Conservation (phyloP, 2,888 invertebrate genomes). For the Sinohyriopsis cumingii region DNA sequence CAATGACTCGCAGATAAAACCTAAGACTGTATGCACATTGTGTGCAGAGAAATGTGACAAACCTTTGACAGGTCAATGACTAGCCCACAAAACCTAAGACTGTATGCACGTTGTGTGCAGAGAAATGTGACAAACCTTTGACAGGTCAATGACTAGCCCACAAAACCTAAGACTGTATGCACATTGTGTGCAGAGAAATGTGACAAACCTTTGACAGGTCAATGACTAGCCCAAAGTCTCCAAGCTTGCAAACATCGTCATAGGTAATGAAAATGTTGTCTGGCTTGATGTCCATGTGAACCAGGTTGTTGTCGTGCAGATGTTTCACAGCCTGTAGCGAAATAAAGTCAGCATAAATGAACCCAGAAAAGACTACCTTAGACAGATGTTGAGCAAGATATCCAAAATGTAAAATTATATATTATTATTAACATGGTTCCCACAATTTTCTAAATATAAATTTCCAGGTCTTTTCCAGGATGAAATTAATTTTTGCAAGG, state of each 20-base stretch:
- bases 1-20: too few species aligned
- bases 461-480: too few species aligned
- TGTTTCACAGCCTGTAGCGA: slow-evolving; percentile 78
- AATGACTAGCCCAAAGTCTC: slow-evolving; percentile 83
- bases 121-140: slow-evolving; percentile 66
- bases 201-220: slow-evolving; percentile 75
- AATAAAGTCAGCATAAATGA: slow-evolving; percentile 12
- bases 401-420: too few species aligned
- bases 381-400: background rate
- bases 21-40: too few species aligned
- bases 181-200: too few species aligned
- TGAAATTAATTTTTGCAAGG: too few species aligned
- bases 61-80: slow-evolving; percentile 77
- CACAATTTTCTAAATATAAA: too few species aligned
- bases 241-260: slow-evolving; percentile 80
- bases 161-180: too few species aligned
- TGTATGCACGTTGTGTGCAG: too few species aligned
- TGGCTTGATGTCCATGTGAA: slow-evolving; percentile 85
- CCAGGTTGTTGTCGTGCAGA: slow-evolving; percentile 79
- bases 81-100: too few species aligned
- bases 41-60: slow-evolving; percentile 6
- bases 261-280: slow-evolving; percentile 83
- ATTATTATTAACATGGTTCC: too few species aligned
- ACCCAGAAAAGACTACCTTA: too few species aligned
- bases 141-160: slow-evolving; percentile 79